Base-by-base conservation (phyloP, 2,113 vertebrate genomes). In the Falco punctatus region DNA sequence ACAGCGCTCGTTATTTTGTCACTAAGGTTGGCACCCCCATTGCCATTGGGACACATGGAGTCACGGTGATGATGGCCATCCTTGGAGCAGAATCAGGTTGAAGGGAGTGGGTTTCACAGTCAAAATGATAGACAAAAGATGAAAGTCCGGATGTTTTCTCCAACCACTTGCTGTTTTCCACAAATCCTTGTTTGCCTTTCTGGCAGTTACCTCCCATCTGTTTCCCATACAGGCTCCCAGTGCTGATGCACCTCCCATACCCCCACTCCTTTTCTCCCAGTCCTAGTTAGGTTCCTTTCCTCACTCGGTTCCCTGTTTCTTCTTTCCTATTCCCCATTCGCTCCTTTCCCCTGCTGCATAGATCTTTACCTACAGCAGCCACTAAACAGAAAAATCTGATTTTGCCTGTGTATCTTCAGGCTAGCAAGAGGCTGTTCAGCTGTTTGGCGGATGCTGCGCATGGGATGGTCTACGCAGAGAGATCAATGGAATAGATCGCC, bases 1-100 rank as follows among this genome's bases (percentile, higher is more conserved):
- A 62, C 6, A 0, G 23, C 15, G 24, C 55, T 74, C 0, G 0
- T 42, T 62, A 24, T 16, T 55, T 30, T 46, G 52, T 38, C 33
- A 15, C 30, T 58, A 48, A 32, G 38, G 26, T 26, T 70, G n/a
- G 13, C 18, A 20, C 57, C 55, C 17, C 9, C 24, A 1, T 35
- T 87, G 51, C 17, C 40, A 4, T 3, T 58, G 28, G 64, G 67
- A 40, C 19, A 40, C 6, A 7, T 2, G 9, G 27, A 15, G 42
- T 73, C 33, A 1, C 20, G 27, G 44, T 32, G 59, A 10, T 35
- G 32, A 26, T 15, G 27, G 57, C 27, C 46, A 24, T 59, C 23
- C 51, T 66, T 2, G 0, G 40, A 40, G 62, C 61, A 40, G 35
- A 51, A 61, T 28, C 11, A 13, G 22, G 20, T 38, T 32, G 23